These are phyloP conservation scores for Tillus elongatus DNA, from an alignment of 2,888 invertebrate species.

Conservation along the genomic window DNA sequence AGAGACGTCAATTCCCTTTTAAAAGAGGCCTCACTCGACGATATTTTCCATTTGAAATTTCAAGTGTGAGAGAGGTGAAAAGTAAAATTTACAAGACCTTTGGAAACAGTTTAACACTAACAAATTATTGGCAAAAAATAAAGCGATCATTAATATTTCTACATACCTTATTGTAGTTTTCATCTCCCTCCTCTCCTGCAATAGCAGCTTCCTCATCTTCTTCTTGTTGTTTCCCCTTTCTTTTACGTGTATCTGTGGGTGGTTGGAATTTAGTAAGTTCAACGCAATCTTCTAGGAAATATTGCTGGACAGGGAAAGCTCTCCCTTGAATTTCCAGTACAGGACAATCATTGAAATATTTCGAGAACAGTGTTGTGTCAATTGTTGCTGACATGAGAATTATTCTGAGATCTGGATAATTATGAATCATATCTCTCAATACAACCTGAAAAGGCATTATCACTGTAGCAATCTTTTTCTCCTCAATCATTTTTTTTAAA, in stretches of 20 bases:
- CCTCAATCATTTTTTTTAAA: neutral
- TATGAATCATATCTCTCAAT: conserved; percentile 87
- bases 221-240: conserved; percentile 49
- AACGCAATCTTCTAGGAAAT: conserved; percentile 89
- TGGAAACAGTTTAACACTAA: too few species aligned
- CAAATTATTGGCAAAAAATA: too few species aligned
- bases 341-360: conserved; percentile 86
- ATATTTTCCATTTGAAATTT: too few species aligned
- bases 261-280: conserved; percentile 79
- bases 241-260: conserved; percentile 61
- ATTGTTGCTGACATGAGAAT: conserved; percentile 98
- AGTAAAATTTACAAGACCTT: too few species aligned
- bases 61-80: too few species aligned
- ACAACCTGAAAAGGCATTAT: conserved; percentile 49
- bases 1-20: too few species aligned
- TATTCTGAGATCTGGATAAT: conserved; percentile 83
- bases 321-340: conserved; percentile 86
- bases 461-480: neutral
- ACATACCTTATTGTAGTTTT: conserved; percentile 64
- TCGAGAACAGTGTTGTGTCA: conserved; percentile 83
- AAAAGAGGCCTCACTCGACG: too few species aligned
- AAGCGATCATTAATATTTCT: too few species aligned
- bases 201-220: conserved; percentile 50
- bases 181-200: conserved; percentile 50
- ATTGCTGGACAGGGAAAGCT: conserved; percentile 79